A percentile compares a stretch with the other conserved stretches of the same genome.
Evolutionary conservation across 2,113 vertebrate species (phyloP).

Genomic region (Neomonachus schauinslandi): DNA sequence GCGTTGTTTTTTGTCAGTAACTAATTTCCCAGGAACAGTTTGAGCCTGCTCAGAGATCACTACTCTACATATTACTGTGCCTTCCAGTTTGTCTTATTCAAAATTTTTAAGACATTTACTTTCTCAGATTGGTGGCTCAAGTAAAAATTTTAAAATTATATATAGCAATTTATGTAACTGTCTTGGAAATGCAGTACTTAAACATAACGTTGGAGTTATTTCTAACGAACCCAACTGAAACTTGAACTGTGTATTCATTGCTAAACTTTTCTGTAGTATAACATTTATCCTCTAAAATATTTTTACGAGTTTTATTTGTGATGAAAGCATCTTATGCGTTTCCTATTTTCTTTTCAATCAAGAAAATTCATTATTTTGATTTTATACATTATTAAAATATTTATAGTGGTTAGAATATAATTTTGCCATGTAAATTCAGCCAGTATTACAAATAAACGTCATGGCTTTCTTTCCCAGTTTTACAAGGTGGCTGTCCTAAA

Average conservation of each 20-base stretch:
- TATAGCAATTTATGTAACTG: not conserved
- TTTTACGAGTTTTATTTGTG: not conserved
- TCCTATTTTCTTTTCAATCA: conserved; percentile 42
- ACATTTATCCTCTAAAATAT: not conserved
- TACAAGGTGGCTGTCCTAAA: conserved; percentile 55
- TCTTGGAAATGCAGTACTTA: conserved; percentile 26
- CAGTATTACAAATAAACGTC: conserved; percentile 63
- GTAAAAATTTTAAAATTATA: conserved; percentile 5
- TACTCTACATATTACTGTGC: not conserved
- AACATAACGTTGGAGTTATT: not conserved
- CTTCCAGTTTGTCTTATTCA: not conserved
- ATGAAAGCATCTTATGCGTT: not conserved
- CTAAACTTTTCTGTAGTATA: not conserved
- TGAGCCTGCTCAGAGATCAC: not conserved
- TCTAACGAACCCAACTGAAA: not conserved
- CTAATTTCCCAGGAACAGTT: not conserved
- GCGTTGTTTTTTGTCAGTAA: not conserved
- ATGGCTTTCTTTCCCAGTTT: conserved; percentile 66
- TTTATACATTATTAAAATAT: not conserved
- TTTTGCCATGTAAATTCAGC: conserved; percentile 45
- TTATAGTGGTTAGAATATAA: not conserved
- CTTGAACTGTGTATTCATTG: not conserved
- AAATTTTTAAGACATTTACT: not conserved
- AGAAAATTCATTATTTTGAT: conserved; percentile 30
- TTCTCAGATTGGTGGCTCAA: not conserved